Base-by-base conservation (phyloP, 2,113 vertebrate species). In the Pandion haliaetus region DNA sequence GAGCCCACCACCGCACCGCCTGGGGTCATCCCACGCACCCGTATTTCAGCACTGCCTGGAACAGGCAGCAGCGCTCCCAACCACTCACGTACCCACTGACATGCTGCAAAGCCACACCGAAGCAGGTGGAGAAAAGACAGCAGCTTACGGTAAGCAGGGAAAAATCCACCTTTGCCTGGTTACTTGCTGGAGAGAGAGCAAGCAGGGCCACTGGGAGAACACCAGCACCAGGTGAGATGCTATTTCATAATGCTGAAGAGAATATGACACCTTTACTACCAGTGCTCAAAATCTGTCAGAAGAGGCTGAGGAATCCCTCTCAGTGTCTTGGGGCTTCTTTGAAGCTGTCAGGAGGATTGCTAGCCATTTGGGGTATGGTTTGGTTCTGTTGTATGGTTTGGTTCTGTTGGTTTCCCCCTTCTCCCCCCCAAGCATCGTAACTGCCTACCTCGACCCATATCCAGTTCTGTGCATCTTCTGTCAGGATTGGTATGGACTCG, bases 401-500 rank as follows among this genome's bases (percentile, higher is more conserved):
- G 10, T 4, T 31, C 17, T 81, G 89, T 49, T 28, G 6, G 12
- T 57, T 58, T 14, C 42, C 11, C 19, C 6, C 4, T 40, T 47
- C 31, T 63, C 7, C 44, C 10, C 10, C 17, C 14, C 34, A 88
- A 67, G 44, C 50, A 77, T 28, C 26, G 2, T 17, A 67, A 52
- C 67, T 82, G 98, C 99, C 84, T 86, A 99, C 99, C 99, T 99
- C 99, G 98, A 82, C 99, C 99, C 97, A 99, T 99, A 97, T 99
- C 99, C 98, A 99, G 98, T 97, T 99, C 99, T 21, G 99, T 99
- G 98, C 99, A 99, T 96, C 99, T 99, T 89, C 98, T 98, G 32
- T 99, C 99, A 6, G 99, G 99, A 96, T 99, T 99, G 97, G 99
- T 99, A 95, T 99, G 99, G 92, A 99, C 95, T 18, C 99, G 98